phyloP scores from a whole-genome alignment of 2,888 invertebrate species.

The Tetragonula carbonaria region DNA sequence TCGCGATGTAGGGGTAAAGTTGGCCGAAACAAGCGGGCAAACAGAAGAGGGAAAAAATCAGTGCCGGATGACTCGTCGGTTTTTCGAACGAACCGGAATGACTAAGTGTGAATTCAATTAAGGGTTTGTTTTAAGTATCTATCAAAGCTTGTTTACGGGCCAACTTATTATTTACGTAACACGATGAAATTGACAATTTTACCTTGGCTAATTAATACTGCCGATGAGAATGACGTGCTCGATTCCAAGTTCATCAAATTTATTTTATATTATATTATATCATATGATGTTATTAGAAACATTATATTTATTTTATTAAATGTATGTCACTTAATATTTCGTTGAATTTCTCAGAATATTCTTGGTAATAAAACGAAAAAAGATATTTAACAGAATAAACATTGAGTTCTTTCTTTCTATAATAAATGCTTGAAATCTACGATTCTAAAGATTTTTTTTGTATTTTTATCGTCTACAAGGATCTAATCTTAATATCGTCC shows the following conservation, averaged over 20 bases:
- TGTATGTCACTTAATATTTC: neutral
- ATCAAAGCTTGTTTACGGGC: slow-evolving; percentile 81
- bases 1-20: slow-evolving; percentile 58
- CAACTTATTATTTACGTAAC: slow-evolving; percentile 81
- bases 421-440: too few species aligned
- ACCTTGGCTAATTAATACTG: slow-evolving; percentile 61
- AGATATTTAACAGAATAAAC: neutral
- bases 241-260: neutral
- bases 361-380: neutral
- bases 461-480: neutral
- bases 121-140: slow-evolving; percentile 81
- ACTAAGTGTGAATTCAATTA: slow-evolving; percentile 84
- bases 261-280: neutral
- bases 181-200: slow-evolving; percentile 78
- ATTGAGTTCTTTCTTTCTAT: too few species aligned
- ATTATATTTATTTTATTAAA: too few species aligned
- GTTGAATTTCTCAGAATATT: too few species aligned
- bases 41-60: slow-evolving; percentile 78
- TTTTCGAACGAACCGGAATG: slow-evolving; percentile 77
- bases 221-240: neutral
- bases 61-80: slow-evolving; percentile 80
- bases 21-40: slow-evolving; percentile 68
- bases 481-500: neutral
- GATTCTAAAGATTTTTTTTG: too few species aligned
- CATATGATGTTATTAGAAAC: too few species aligned